A percentile compares a stretch with the other conserved stretches of the same genome.
These are phyloP conservation scores for Dryadula phaetusa DNA, from an alignment of 2,888 invertebrate species.

Conservation along the genomic window DNA sequence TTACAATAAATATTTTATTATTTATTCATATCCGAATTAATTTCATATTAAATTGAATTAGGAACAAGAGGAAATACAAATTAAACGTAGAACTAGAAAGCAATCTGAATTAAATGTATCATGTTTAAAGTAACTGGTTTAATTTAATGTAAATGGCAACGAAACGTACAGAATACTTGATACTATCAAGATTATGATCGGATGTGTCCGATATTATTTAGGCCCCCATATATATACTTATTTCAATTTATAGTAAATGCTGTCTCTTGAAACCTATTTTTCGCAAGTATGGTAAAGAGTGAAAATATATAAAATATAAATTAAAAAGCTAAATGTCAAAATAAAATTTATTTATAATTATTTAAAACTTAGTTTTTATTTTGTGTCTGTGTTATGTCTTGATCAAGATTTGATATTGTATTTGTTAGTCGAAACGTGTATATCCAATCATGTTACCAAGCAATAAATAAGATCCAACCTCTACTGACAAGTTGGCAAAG, in stretches of 20 bases:
- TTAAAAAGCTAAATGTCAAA: no score
- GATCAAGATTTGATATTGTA: constrained; percentile 28
- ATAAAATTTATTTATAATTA: no score
- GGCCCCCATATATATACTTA: not conserved
- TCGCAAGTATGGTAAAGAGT: not conserved
- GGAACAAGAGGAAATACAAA: no score
- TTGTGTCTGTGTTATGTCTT: not conserved
- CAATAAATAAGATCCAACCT: constrained; percentile 42
- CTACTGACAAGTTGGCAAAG: constrained; percentile 31
- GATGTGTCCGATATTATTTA: not conserved
- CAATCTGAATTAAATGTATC: no score
- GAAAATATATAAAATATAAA: not conserved
- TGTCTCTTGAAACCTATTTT: no score
- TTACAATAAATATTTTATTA: no score
- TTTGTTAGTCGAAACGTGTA: constrained; percentile 38
- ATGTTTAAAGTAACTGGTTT: no score
- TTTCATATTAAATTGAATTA: no score
- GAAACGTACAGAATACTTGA: not conserved
- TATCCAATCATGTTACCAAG: constrained; percentile 42
- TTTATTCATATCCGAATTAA: no score
- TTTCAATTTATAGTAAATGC: no score
- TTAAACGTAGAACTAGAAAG: no score
- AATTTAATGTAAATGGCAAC: no score
- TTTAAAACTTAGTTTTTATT: not conserved
- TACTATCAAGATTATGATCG: not conserved